Evolutionary conservation across 2,888 invertebrate species (phyloP).

Genomic region (Rhopalosiphum nymphaeae): DNA sequence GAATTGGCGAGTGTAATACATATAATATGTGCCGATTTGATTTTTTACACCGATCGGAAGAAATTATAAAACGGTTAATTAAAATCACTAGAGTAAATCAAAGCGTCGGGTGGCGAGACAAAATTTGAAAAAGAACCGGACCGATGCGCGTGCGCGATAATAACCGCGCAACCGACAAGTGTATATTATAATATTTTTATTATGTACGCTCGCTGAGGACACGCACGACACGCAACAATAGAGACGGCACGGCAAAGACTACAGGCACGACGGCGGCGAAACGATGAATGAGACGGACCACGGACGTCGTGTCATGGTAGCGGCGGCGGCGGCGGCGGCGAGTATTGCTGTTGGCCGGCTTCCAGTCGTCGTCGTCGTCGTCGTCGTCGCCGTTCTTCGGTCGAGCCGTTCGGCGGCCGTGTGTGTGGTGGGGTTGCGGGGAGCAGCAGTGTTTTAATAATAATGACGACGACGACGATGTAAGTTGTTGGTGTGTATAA

Average conservation of each 20-base stretch:
- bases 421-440: not conserved
- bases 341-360: constrained; percentile 30
- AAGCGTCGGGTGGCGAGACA: not conserved
- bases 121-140: not conserved
- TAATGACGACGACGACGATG: not conserved
- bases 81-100: not conserved
- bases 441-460: not conserved
- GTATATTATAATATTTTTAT: constrained; percentile 4
- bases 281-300: constrained; percentile 47
- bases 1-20: not conserved
- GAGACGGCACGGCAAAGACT: constrained; percentile 42
- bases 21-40: not conserved
- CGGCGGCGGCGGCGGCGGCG: not conserved
- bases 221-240: constrained; percentile 25
- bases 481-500: not conserved
- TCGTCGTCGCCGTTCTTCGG: constrained; percentile 6
- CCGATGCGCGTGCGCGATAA: not conserved
- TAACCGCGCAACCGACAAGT: constrained; percentile 19
- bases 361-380: not conserved
- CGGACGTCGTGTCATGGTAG: not conserved
- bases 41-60: not conserved
- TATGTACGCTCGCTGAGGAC: not conserved
- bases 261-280: constrained; percentile 19
- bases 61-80: not conserved
- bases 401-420: not conserved